Base-by-base conservation (phyloP, 2,797 vertebrate species). In the Macrochelys suwanniensis region DNA sequence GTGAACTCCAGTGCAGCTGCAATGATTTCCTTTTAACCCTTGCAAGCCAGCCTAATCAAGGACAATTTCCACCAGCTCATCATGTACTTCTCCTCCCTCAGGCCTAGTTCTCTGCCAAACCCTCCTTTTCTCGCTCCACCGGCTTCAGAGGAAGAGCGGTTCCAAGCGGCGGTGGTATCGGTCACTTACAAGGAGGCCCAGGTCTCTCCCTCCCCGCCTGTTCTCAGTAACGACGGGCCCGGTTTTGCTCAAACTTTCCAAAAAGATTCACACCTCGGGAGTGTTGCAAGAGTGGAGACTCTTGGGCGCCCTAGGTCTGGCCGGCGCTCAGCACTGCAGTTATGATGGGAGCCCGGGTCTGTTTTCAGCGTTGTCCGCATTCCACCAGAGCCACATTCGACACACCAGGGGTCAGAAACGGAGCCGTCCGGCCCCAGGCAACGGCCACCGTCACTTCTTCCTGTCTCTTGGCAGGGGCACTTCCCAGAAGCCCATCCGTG, bases 281-380 rank as follows among this genome's bases (percentile, higher is more conserved):
- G n/a, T n/a, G n/a, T n/a, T n/a, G n/a, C n/a, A n/a, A n/a, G n/a
- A n/a, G n/a, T n/a, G n/a, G 45, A 33, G 74, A 95, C 45, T 2
- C 0, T 76, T 57, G 31, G 68, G 79, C 84, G 74, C 84, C 74
- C 37, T 2, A 28, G 57, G 53, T 7, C 42, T n/a, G 79, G 71
- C 47, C 19, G 26, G 54, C 47, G 31, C 74, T 68, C 1, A 1
- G 77, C 53, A 82, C 47, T 0, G 1, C 86, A 89, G 88, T 49
- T 84, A 71, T 83, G 76, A 26, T 78, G 85, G 79, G 68, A 59
- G 49, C 1, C 1, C 0, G 0, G 80, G 79, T 94, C 92, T 92
- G 26, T n/a, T 81, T n/a, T 51, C 16, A 96, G 76, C 16, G 77
- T 92, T 90, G 80, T 78, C 95, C 91, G 85, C 83, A 37, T 89